Evolutionary conservation across 2,797 vertebrate genomes (phyloP).

Genomic region (Phylloscopus collybita): DNA sequence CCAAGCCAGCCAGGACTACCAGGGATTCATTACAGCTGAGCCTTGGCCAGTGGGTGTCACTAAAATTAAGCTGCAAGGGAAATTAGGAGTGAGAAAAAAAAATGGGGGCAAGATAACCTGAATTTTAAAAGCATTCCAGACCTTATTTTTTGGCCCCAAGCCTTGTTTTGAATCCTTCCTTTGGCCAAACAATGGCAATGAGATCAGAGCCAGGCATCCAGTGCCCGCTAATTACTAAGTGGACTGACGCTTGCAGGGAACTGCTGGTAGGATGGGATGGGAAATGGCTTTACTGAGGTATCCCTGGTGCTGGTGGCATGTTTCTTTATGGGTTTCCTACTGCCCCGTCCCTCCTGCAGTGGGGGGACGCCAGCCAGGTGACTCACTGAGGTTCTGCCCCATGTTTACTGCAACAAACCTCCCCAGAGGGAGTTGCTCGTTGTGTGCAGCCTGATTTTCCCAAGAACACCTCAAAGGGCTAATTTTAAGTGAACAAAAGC

Average conservation of each 20-base stretch:
- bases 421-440: constrained; percentile 39
- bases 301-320: constrained; percentile 25
- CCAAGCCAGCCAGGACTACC: background rate
- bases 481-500: constrained; percentile 75
- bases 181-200: constrained; percentile 60
- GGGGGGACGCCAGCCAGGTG: constrained; percentile 25
- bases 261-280: constrained; percentile 7
- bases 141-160: constrained; percentile 14
- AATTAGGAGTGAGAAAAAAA: background rate
- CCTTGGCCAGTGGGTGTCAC: constrained; percentile 50
- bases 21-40: background rate
- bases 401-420: constrained; percentile 16
- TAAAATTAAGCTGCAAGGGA: constrained; percentile 11
- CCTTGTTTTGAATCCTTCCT: constrained; percentile 54
- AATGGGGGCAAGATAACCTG: background rate
- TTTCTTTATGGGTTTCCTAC: constrained; percentile 42
- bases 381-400: constrained; percentile 29
- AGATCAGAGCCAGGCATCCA: constrained; percentile 33
- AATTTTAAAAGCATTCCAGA: background rate
- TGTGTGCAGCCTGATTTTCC: constrained; percentile 38
- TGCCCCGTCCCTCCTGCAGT: background rate
- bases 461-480: constrained; percentile 66
- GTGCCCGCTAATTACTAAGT: background rate
- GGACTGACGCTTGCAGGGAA: background rate
- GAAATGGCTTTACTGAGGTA: constrained; percentile 7